phyloP scores from a whole-genome alignment of 64 coral and sea anemone species.

The Montipora foliosa region DNA sequence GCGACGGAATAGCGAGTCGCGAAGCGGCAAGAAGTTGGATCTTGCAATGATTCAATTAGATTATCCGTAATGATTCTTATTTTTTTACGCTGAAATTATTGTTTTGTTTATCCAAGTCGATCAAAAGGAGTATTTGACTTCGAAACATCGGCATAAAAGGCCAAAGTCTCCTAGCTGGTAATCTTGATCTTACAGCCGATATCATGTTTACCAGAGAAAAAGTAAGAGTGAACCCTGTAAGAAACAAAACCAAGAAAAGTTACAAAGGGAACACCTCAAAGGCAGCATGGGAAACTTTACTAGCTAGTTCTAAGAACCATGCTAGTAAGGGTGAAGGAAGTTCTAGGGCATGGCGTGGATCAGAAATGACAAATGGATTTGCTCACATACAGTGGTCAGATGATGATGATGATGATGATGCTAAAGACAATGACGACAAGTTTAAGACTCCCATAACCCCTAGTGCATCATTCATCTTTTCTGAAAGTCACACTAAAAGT shows the following conservation, averaged over 20 bases:
- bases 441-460: conserved; percentile 68
- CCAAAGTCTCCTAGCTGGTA: background rate
- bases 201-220: conserved; percentile 79
- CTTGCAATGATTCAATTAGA: too few relatives aligned
- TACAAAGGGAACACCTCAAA: conserved; percentile 45
- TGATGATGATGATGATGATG: conserved; percentile 48
- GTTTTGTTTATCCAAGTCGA: too few relatives aligned
- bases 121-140: too few relatives aligned
- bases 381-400: conserved; percentile 2
- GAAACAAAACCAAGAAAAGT: conserved; percentile 35
- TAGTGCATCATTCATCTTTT: conserved; percentile 69
- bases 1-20: too few relatives aligned
- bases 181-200: background rate
- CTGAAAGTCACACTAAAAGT: conserved; percentile 61
- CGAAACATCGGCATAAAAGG: too few relatives aligned
- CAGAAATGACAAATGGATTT: conserved; percentile 12
- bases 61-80: too few relatives aligned
- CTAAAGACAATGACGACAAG: conserved; percentile 63
- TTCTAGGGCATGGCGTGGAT: background rate
- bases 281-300: conserved; percentile 69
- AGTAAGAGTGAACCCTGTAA: conserved; percentile 50
- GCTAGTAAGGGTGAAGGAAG: background rate
- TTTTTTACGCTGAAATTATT: too few relatives aligned
- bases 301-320: conserved; percentile 11
- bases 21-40: too few relatives aligned